These are phyloP conservation scores for Dolichotis patagonum DNA, from an alignment of 2,113 vertebrate genomes.

Conservation along the genomic window DNA sequence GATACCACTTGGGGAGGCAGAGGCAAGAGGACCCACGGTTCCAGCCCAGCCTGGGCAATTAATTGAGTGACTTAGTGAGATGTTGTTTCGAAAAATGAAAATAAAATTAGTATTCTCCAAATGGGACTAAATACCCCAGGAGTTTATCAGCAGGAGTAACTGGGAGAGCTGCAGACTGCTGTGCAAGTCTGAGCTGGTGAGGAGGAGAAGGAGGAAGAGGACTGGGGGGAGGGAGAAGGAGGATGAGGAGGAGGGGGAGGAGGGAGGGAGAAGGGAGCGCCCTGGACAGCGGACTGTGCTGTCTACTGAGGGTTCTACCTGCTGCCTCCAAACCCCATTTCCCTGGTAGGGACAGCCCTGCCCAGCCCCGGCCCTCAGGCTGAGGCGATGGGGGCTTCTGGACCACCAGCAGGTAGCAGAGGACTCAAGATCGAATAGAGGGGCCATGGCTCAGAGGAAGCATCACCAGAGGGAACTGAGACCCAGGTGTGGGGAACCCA, in stretches of 20 bases:
- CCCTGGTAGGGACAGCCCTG: no score
- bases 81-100: not conserved
- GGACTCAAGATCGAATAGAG: not conserved
- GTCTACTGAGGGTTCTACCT: not conserved
- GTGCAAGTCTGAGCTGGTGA: not conserved
- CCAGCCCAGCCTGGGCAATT: not conserved
- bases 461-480: not conserved
- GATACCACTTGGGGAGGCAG: not conserved
- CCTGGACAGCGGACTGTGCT: not conserved
- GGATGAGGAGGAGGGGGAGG: not conserved
- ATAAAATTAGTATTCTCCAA: not conserved
- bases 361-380: not conserved
- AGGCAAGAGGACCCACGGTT: not conserved
- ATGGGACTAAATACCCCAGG: not conserved
- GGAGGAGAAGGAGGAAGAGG: not conserved
- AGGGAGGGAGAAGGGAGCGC: not conserved
- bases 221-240: no score
- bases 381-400: not conserved
- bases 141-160: not conserved
- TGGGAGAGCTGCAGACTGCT: not conserved
- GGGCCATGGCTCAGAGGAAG: not conserved
- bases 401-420: not conserved
- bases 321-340: not conserved
- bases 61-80: not conserved
- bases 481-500: not conserved